Conservation (phyloP, 2,113 vertebrate species). For the Podarcis cretensis region DNA sequence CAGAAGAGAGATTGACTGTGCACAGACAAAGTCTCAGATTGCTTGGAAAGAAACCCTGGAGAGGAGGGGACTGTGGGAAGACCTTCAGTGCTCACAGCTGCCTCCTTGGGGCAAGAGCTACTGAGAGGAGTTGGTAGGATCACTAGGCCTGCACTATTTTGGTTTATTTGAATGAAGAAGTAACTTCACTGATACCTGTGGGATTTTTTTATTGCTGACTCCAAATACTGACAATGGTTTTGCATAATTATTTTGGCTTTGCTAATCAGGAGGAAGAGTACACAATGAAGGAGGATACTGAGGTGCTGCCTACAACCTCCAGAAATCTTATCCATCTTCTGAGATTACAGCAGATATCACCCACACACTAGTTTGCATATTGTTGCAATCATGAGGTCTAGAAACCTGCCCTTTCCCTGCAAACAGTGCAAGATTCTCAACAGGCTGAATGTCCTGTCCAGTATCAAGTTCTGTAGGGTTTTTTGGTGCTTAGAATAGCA, state of each 20-base stretch:
- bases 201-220: too few species aligned
- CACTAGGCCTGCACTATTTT: too few species aligned
- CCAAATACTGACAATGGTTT: not conserved
- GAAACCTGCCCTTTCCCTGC: not conserved
- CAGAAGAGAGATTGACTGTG: too few species aligned
- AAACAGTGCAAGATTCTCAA: not conserved
- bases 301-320: not conserved
- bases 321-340: not conserved
- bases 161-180: too few species aligned
- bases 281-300: not conserved
- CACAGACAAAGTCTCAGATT: too few species aligned
- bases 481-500: not conserved
- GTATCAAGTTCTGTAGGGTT: not conserved
- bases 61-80: too few species aligned
- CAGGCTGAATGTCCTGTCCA: not conserved
- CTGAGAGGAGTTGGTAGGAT: too few species aligned
- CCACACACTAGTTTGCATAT: not conserved
- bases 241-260: not conserved
- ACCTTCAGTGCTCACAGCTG: too few species aligned
- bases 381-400: not conserved
- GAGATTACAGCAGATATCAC: not conserved
- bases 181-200: too few species aligned
- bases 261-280: not conserved
- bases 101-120: too few species aligned
- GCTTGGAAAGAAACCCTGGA: too few species aligned